Percentiles rank a stretch among this genome's conserved stretches.
Evolutionary conservation across 2,888 invertebrate species (phyloP).

Genomic region (Sminthurides aquaticus): DNA sequence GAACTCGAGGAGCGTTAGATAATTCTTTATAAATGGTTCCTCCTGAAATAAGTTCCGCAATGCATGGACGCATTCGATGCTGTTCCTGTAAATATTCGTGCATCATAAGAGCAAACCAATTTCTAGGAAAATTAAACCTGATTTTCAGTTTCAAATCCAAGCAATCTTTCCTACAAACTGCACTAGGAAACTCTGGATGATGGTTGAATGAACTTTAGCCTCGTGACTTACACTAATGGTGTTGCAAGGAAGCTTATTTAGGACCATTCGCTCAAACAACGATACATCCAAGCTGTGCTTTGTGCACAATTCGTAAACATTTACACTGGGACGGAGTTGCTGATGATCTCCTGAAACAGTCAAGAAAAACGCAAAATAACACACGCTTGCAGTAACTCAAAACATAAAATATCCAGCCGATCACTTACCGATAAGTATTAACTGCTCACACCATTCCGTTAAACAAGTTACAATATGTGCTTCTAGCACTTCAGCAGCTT

Average conservation of each 20-base stretch:
- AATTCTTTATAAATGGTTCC: conserved; percentile 63
- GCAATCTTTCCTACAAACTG: too few relatives aligned
- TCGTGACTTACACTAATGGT: conserved; percentile 42
- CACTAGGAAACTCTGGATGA: too few relatives aligned
- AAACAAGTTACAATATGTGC: conserved; percentile 70
- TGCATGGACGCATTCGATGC: conserved; percentile 51
- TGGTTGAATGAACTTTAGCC: too few relatives aligned
- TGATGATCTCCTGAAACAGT: conserved; percentile 67
- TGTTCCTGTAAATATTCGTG: too few relatives aligned
- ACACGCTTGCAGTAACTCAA: too few relatives aligned
- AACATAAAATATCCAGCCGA: too few relatives aligned
- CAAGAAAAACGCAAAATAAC: too few relatives aligned
- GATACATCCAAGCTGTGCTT: conserved; percentile 66
- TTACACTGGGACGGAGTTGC: conserved; percentile 66
- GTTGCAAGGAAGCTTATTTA: conserved; percentile 57
- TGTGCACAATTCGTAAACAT: conserved; percentile 60
- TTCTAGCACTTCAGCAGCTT: conserved; percentile 81
- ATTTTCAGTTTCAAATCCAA: too few relatives aligned
- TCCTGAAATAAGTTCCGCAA: conserved; percentile 54
- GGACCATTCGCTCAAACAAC: conserved; percentile 71
- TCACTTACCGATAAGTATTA: conserved; percentile 77
- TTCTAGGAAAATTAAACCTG: too few relatives aligned
- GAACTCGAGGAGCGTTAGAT: conserved; percentile 56
- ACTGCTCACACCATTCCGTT: conserved; percentile 64
- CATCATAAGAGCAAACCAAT: too few relatives aligned